Percentiles rank a stretch among this genome's conserved stretches.
These are phyloP conservation scores for Hoplostethus mediterraneus DNA, from an alignment of 2,797 vertebrate species.

Conservation along the genomic window DNA sequence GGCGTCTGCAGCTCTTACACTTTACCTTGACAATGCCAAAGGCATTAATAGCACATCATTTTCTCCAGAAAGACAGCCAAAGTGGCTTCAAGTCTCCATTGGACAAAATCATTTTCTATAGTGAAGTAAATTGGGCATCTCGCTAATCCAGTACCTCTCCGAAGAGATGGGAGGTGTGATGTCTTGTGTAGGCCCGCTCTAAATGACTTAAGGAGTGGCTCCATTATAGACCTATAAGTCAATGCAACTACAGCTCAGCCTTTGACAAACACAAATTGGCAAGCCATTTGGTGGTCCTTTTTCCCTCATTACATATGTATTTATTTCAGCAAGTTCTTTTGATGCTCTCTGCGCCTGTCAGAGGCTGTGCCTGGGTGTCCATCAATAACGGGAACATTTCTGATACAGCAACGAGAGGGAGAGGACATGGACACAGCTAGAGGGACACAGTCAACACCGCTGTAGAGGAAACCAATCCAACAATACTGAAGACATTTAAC, in stretches of 20 bases:
- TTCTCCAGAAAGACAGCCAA: slow-evolving; percentile 54
- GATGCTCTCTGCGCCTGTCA: slow-evolving; percentile 77
- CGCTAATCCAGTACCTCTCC: slow-evolving; percentile 58
- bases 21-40: slow-evolving; percentile 46
- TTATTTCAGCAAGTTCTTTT: slow-evolving; percentile 79
- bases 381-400: slow-evolving; percentile 75
- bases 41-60: slow-evolving; percentile 61
- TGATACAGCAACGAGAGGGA: slow-evolving; percentile 57
- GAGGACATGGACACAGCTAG: not conserved
- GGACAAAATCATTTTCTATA: slow-evolving; percentile 70
- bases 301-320: slow-evolving; percentile 78
- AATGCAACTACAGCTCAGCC: slow-evolving; percentile 65
- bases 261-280: slow-evolving; percentile 80
- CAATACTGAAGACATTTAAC: too few species aligned
- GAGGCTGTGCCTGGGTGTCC: slow-evolving; percentile 72
- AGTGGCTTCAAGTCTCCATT: slow-evolving; percentile 59
- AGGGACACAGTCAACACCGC: too few species aligned
- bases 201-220: slow-evolving; percentile 72
- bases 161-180: slow-evolving; percentile 40
- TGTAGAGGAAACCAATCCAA: too few species aligned
- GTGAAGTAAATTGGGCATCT: slow-evolving; percentile 64
- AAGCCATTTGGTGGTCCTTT: slow-evolving; percentile 70
- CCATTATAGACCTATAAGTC: slow-evolving; percentile 77
- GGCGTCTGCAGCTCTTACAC: slow-evolving; percentile 45
- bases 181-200: slow-evolving; percentile 47